Percentiles rank a stretch among this genome's conserved stretches.
Conservation (phyloP, 37 sponge, comb jelly and placozoan species). For the Hormiphora californensis region DNA sequence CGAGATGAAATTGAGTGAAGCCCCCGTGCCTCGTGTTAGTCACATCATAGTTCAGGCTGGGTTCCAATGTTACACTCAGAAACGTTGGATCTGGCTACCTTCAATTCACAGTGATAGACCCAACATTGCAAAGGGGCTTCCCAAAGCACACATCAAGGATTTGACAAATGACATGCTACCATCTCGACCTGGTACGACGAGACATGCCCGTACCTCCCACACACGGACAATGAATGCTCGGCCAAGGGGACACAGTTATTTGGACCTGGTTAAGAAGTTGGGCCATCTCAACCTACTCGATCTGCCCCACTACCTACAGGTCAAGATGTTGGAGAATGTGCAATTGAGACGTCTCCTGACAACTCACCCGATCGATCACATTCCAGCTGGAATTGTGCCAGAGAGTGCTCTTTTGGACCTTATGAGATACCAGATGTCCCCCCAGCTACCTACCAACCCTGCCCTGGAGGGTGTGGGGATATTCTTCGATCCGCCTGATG, state of each 20-base stretch:
- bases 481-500: conserved; percentile 53
- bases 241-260: conserved; percentile 11
- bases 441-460: conserved; percentile 44
- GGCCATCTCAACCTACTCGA: conserved; percentile 45
- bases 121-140: no score
- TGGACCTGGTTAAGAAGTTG: conserved; percentile 4
- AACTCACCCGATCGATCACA: conserved; percentile 28
- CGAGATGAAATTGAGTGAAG: not conserved
- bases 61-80: conserved; percentile 46
- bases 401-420: conserved; percentile 33
- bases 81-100: conserved; percentile 50
- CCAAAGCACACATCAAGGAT: not conserved
- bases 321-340: conserved; percentile 33
- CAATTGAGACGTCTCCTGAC: not conserved
- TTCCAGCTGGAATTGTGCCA: not conserved
- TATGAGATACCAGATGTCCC: conserved; percentile 44
- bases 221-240: not conserved
- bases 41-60: conserved; percentile 53
- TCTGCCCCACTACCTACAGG: conserved; percentile 41
- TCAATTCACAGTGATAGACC: not conserved
- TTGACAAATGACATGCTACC: conserved; percentile 7
- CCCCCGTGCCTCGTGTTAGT: conserved; percentile 29
- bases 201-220: not conserved
- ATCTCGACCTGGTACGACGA: conserved; percentile 10
- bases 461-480: conserved; percentile 36